A percentile compares a stretch with the other conserved stretches of the same genome.
These are phyloP conservation scores for Channa striata DNA, from an alignment of 2,797 vertebrate genomes.

Conservation along the genomic window DNA sequence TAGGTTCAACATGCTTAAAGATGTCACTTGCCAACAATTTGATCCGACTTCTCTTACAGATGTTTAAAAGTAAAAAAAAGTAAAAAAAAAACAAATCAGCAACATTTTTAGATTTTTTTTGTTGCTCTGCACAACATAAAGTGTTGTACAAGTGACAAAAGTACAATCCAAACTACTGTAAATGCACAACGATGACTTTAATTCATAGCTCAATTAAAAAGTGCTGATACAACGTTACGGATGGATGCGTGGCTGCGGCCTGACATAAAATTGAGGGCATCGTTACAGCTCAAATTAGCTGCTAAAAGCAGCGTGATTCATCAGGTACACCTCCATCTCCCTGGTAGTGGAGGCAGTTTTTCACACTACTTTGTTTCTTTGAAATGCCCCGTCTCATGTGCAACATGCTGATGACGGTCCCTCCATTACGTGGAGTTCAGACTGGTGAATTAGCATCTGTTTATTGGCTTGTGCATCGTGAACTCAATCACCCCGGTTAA, in stretches of 20 bases:
- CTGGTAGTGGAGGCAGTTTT: slow-evolving; percentile 22
- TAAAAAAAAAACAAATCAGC: no score
- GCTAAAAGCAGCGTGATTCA: slow-evolving; percentile 42
- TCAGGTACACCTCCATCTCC: slow-evolving; percentile 32
- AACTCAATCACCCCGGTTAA: slow-evolving; percentile 2
- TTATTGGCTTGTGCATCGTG: slow-evolving; percentile 10
- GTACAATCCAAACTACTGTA: not conserved
- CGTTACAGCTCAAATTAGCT: slow-evolving; percentile 43
- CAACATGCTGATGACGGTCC: slow-evolving; percentile 3
- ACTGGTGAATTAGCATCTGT: slow-evolving; percentile 13
- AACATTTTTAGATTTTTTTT: not conserved
- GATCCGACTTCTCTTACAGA: no score
- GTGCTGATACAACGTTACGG: slow-evolving; percentile 8
- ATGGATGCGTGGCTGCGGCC: slow-evolving; percentile 26
- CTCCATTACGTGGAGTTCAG: slow-evolving; percentile 7
- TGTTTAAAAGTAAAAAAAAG: no score
- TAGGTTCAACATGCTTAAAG: no score
- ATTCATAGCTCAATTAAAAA: slow-evolving; percentile 23
- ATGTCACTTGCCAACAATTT: no score
- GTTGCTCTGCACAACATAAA: not conserved
- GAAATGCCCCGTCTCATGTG: slow-evolving; percentile 18
- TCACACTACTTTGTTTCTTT: slow-evolving; percentile 27
- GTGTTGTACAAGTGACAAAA: not conserved
- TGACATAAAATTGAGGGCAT: slow-evolving; percentile 44
- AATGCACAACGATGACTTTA: not conserved